Evolutionary conservation across 2,888 invertebrate genomes (phyloP), one percentile per base, ranked within the genome.

Genomic region (Liopterus haemorrhoidalis): DNA sequence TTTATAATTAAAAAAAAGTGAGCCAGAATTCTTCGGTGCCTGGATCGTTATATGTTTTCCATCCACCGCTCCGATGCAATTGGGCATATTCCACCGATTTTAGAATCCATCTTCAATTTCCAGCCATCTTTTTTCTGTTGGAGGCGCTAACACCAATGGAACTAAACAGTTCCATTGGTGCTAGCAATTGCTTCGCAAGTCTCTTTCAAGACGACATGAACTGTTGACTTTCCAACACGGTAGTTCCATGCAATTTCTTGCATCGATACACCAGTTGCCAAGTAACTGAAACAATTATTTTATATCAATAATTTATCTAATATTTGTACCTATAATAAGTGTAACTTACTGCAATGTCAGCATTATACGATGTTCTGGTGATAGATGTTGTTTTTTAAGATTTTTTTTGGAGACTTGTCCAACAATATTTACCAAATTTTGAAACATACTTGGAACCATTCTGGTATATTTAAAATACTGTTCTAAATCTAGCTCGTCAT

Each of bases 121-220:
- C 18, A 9, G 18, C 20, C 11, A 41, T 19, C n/a, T 14, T 2
- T 20, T 11, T 19, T 2, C 16, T 15, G 9, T 21, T 12, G 41
- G 41, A 20, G 6, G 21, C 22, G 31, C 11, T 5, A 31, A 3
- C 11, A 24, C 22, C 9, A 21, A 12, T 32, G 22, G 8, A 2
- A n/a, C 19, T 32, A 41, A 33, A 9, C 19, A 20, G 19, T 33
- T 20, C 41, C 41, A 41, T 22, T n/a, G n/a, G n/a, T n/a, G n/a
- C n/a, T n/a, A n/a, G n/a, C n/a, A n/a, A 41, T 16, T 15, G 22
- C 16, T 18, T 11, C 3, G 33, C 33, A 41, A 5, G 33, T 41
- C 41, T 35, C 24, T 22, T 25, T 32, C 3, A 42, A 19, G 16
- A 14, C 19, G 5, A 24, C 11, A 24, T 35, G 25, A 12, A 2